A percentile compares a stretch with the other conserved stretches of the same genome.
Evolutionary conservation across 2,113 vertebrate species (phyloP).

Genomic region (Oncorhynchus keta): DNA sequence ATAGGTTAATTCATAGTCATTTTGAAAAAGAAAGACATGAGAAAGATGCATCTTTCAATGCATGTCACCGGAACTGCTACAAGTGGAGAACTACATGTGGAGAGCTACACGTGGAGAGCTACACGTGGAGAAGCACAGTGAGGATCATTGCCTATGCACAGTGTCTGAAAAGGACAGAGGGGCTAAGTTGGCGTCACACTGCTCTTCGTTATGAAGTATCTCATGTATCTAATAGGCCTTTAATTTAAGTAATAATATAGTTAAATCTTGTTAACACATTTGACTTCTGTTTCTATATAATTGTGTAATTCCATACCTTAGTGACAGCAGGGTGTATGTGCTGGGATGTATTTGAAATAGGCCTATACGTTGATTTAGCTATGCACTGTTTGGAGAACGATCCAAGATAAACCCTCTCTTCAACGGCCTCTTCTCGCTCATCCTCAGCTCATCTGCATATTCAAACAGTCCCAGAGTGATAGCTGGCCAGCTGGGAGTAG

Average conservation of each 20-base stretch:
- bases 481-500: conserved; percentile 14
- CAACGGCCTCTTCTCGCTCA: conserved; percentile 14
- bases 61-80: no score
- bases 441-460: conserved; percentile 33
- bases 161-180: conserved; percentile 26
- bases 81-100: no score
- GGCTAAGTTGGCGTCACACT: conserved; percentile 19
- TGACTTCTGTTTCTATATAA: background rate
- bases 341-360: background rate
- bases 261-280: no score
- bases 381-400: background rate
- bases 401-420: background rate
- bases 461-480: conserved; percentile 18
- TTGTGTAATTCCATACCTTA: background rate
- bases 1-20: no score
- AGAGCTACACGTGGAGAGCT: no score
- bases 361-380: background rate
- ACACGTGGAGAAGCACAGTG: no score
- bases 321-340: background rate
- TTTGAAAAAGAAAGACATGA: no score
- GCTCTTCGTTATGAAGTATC: background rate
- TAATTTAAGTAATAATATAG: no score
- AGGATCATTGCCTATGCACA: background rate
- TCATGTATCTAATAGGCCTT: background rate
- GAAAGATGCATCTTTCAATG: no score